Conservation (phyloP, 1,140 invertebrate species). For the Drosophila tristis region DNA sequence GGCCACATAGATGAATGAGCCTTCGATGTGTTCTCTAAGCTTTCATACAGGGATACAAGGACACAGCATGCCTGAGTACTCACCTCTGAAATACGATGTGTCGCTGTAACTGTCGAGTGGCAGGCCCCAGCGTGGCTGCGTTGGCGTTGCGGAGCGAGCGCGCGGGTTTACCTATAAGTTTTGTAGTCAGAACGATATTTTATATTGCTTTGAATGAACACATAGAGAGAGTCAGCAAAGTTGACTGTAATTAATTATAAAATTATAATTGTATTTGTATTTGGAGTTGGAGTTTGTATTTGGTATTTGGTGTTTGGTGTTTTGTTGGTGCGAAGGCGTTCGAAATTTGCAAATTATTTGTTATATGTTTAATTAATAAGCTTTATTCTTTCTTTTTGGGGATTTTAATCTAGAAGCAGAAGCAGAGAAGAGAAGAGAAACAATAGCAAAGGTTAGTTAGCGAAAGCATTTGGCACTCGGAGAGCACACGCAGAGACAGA, state of each 20-base stretch:
- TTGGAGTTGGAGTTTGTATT: slow-evolving; percentile 34
- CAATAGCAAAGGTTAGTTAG: slow-evolving; percentile 58
- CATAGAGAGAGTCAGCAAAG: slow-evolving; percentile 70
- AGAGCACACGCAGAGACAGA: no score
- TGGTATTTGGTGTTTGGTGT: slow-evolving; percentile 18
- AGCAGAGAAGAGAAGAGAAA: slow-evolving; percentile 35
- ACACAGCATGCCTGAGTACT: slow-evolving; percentile 26
- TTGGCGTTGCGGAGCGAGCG: slow-evolving; percentile 88
- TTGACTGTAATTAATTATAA: slow-evolving; percentile 47
- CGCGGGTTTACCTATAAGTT: slow-evolving; percentile 87
- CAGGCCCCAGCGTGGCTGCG: slow-evolving; percentile 85
- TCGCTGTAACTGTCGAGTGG: slow-evolving; percentile 82
- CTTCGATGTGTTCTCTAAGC: no score
- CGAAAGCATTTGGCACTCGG: slow-evolving; percentile 47
- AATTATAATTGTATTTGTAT: slow-evolving; percentile 31
- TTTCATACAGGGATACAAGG: neutral
- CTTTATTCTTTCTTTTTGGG: slow-evolving; percentile 84
- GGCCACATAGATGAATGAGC: no score
- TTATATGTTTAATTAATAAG: slow-evolving; percentile 49
- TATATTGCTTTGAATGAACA: slow-evolving; percentile 70
- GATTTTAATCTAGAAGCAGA: slow-evolving; percentile 75
- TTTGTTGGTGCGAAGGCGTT: slow-evolving; percentile 44
- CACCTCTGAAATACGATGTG: slow-evolving; percentile 87
- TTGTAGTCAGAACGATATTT: slow-evolving; percentile 77
- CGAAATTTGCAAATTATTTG: slow-evolving; percentile 63